Evolutionary conservation across 2,888 invertebrate genomes (phyloP), one percentile per base, ranked within the genome.

Genomic region (Hypomecis atomaria): DNA sequence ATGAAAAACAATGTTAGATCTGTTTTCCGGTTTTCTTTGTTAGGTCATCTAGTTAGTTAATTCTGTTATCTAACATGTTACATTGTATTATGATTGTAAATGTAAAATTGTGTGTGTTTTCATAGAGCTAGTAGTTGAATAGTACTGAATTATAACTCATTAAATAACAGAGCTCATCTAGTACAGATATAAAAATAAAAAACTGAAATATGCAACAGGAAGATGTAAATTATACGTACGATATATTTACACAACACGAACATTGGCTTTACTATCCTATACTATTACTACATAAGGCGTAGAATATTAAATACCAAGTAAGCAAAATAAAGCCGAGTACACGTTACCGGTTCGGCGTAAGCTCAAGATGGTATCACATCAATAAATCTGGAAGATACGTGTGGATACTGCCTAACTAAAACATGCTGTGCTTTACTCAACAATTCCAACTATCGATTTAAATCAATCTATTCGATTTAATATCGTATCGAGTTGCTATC

Each of bases 351-450:
- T 82, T 82, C 76, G 78, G 79, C 78, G 83, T 83, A 84, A 82
- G 81, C 84, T 84, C 82, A 84, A 82, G 90, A 90, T 90, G 75
- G 79, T 88, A 91, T 92, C 91, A 84, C 78, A 75, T 82, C 83
- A 90, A 91, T 91, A 92, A 90, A 90, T 92, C 86, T 86, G 82
- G 77, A 83, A 89, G 89, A 90, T 90, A 80, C 81, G 78, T 74
- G 76, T 74, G 68, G 70, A 70, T 71, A 67, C 69, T 76, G 74
- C 81, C 81, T 81, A 80, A 81, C 82, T 75, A 80, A 81, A 81
- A 71, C 64, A 63, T 49, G 44, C 45, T 55, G 64, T 59, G 55
- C 49, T 45, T 55, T 59, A 79, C 78, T 73, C 74, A 77, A 78
- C 78, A 78, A 69, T 71, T 73, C 71, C 71, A 54, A 72, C 71